Conservation (phyloP, 2,113 vertebrate species). For the Pristiophorus japonicus region DNA sequence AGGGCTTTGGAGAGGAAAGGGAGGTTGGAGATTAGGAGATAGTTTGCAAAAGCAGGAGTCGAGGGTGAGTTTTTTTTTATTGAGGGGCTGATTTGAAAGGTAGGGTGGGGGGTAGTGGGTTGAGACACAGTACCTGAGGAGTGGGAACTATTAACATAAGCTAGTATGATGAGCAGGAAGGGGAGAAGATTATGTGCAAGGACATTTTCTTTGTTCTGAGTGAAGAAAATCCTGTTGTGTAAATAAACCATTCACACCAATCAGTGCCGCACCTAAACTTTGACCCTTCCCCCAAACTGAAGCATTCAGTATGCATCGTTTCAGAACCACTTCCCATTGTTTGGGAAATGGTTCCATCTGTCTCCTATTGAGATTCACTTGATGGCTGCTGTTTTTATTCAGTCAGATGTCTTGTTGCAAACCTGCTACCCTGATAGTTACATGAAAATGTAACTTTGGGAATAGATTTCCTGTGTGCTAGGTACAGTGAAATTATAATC, state of each 20-base stretch:
- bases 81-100: not conserved
- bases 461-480: too few relatives aligned
- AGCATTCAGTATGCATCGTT: not conserved
- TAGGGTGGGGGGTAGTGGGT: too few relatives aligned
- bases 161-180: too few relatives aligned
- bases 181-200: not conserved
- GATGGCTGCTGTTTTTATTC: not conserved
- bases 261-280: not conserved
- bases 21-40: too few relatives aligned
- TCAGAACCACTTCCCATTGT: not conserved
- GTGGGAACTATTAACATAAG: too few relatives aligned
- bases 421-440: not conserved
- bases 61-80: too few relatives aligned
- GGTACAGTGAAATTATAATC: not conserved
- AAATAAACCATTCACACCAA: not conserved
- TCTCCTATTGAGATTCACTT: not conserved
- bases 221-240: not conserved
- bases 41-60: too few relatives aligned
- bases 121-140: too few relatives aligned
- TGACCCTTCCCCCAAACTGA: not conserved
- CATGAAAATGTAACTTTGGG: not conserved
- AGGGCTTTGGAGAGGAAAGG: too few relatives aligned
- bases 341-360: not conserved
- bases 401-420: not conserved
- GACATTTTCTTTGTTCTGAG: not conserved